Base-by-base conservation (phyloP, 2,888 invertebrate species). In the Leptogaster cylindrica region DNA sequence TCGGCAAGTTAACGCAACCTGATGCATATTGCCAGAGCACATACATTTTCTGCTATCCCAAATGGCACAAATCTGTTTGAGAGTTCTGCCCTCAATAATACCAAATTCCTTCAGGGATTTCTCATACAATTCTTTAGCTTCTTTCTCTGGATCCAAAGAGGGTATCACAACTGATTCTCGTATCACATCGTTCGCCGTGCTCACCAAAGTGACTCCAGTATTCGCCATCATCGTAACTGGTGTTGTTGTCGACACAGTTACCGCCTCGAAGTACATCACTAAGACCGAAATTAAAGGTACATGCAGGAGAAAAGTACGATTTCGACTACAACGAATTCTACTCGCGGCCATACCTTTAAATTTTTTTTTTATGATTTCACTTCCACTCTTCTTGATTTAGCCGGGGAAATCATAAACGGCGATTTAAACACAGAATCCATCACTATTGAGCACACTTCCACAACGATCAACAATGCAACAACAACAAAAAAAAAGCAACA, bases 111-210 rank as follows among this genome's bases (percentile, higher is more conserved):
- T 27, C 1, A 81, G 70, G 3, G 80, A 75, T 70, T 81, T 78
- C 70, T 81, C 79, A 71, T 81, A 81, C 1, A 81, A 72, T 58
- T 77, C 74, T 71, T 78, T 78, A 0, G 81, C 81, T 71, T 81
- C 81, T 5, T 76, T 76, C 72, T 81, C 81, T 2, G 80, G 75
- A 74, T 81, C 79, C 23, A 73, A 73, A 20, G 78, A 78, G 31
- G 81, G 77, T 61, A 81, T 73, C 74, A 81, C 76, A 6, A 81
- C 77, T 63, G 79, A 78, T 73, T 81, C 81, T 50, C 79, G 75
- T 68, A 73, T 69, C n/a, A 66, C 46, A 51, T 67, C 55, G 55
- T 63, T 66, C 31, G 36, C 52, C 7, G 41, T 68, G 16, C 78
- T 76, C 16, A 52, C 46, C 67, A 76, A 74, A 58, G 72, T 69